Evolutionary conservation across 2,888 invertebrate species (phyloP).

Genomic region (Galerucella pusilla): DNA sequence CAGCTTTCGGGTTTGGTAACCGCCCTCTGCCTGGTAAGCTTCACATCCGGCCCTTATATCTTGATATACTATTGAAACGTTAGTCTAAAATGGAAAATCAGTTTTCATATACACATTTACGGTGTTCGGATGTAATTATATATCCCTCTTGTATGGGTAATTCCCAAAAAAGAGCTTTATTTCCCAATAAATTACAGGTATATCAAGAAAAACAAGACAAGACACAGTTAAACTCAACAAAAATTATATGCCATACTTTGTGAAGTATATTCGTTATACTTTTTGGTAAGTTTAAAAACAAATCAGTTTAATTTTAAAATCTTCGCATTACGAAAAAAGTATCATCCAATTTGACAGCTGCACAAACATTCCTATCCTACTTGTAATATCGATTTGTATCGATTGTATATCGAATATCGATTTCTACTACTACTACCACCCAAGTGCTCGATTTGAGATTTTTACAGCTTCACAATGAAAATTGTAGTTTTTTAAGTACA

Average conservation of each 20-base stretch:
- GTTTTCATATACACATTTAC: background rate
- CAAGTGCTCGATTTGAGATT: constrained; percentile 55
- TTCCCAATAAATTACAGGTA: background rate
- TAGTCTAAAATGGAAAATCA: too few species aligned
- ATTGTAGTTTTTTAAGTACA: constrained; percentile 56
- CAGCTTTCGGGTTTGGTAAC: too few species aligned
- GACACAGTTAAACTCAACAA: background rate
- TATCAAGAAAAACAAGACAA: background rate
- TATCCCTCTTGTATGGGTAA: background rate
- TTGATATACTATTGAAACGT: too few species aligned
- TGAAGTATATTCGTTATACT: background rate
- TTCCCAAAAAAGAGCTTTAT: too few species aligned
- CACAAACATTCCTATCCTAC: constrained; percentile 59
- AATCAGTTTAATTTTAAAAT: background rate
- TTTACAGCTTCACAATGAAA: constrained; percentile 55
- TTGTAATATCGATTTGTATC: constrained; percentile 54
- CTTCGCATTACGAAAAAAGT: constrained; percentile 28
- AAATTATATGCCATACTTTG: background rate
- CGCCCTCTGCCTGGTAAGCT: too few species aligned
- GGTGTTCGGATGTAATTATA: background rate
- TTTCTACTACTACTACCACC: constrained; percentile 53
- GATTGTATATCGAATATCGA: constrained; percentile 32
- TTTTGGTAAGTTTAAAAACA: background rate
- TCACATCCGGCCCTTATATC: too few species aligned
- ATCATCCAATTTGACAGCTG: constrained; percentile 52